Conservation (phyloP, 2,113 vertebrate genomes). For the Sceloporus undulatus region DNA sequence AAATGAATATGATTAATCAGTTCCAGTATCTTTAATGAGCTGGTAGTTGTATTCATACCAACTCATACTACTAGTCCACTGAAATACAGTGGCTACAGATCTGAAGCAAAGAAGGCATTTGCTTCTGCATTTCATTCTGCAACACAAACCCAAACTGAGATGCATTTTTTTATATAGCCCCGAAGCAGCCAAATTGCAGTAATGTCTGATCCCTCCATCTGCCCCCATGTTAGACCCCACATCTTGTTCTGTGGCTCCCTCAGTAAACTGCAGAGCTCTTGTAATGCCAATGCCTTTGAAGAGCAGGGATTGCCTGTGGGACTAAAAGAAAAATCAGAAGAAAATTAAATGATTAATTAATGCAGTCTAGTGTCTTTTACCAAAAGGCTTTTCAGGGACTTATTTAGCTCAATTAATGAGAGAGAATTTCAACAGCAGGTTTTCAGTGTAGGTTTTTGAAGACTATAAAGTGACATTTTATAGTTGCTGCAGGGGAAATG, state of each 20-base stretch:
- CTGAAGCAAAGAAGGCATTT: neutral
- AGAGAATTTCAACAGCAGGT: constrained; percentile 60
- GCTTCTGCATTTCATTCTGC: constrained; percentile 10
- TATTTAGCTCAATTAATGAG: constrained; percentile 71
- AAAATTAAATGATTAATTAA: constrained; percentile 79
- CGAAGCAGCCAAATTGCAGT: constrained; percentile 42
- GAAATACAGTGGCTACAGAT: neutral
- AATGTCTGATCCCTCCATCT: constrained; percentile 32
- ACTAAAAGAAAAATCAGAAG: constrained; percentile 68
- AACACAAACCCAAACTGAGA: constrained; percentile 40
- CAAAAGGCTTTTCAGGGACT: constrained; percentile 69
- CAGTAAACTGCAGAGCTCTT: constrained; percentile 55
- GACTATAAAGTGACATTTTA: constrained; percentile 59
- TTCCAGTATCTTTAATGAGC: constrained; percentile 7
- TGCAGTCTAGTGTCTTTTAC: constrained; percentile 74
- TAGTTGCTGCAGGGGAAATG: constrained; percentile 64
- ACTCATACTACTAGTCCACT: neutral
- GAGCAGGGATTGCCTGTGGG: constrained; percentile 70
- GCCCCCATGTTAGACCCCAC: constrained; percentile 37
- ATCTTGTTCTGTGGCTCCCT: constrained; percentile 40
- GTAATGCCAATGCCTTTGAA: constrained; percentile 65
- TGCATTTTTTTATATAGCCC: constrained; percentile 21
- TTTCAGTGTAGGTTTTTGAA: constrained; percentile 63
- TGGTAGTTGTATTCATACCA: neutral
- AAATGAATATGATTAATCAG: neutral